Evolutionary conservation across 1,140 invertebrate genomes (phyloP).

Genomic region (Tetramorium alpestre): DNA sequence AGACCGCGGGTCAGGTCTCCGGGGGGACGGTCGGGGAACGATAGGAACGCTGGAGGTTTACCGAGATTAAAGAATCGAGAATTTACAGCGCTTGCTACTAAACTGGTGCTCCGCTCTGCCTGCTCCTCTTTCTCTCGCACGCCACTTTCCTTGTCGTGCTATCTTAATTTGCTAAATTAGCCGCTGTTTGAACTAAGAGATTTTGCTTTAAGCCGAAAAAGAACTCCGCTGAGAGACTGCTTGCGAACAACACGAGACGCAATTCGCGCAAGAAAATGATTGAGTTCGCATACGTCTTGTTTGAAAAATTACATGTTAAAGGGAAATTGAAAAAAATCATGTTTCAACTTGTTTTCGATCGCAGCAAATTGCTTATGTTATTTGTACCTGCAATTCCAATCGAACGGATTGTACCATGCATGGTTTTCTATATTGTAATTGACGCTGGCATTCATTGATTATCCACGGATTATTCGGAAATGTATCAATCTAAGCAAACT

Average conservation of each 20-base stretch:
- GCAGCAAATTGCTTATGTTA: neutral
- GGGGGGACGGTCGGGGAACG: neutral
- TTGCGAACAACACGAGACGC: neutral
- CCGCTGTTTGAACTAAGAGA: constrained; percentile 65
- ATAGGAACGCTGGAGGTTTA: constrained; percentile 68
- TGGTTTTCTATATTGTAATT: neutral
- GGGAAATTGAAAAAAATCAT: neutral
- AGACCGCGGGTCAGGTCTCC: neutral
- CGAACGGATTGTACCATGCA: neutral
- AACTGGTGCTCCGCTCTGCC: constrained; percentile 41
- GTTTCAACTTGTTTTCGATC: neutral
- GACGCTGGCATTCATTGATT: neutral
- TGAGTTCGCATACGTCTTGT: neutral
- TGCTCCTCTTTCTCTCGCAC: constrained; percentile 36
- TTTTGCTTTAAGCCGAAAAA: constrained; percentile 24
- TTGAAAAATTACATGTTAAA: neutral
- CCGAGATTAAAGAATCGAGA: constrained; percentile 80
- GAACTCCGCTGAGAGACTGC: neutral
- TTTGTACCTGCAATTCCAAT: neutral
- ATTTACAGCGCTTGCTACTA: constrained; percentile 76
- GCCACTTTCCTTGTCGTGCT: constrained; percentile 11
- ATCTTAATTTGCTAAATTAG: constrained; percentile 63
- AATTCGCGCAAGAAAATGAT: neutral
- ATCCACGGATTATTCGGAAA: neutral
- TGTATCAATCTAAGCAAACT: neutral